Evolutionary conservation across 2,797 vertebrate species (phyloP).

Genomic region (Denticeps clupeoides): DNA sequence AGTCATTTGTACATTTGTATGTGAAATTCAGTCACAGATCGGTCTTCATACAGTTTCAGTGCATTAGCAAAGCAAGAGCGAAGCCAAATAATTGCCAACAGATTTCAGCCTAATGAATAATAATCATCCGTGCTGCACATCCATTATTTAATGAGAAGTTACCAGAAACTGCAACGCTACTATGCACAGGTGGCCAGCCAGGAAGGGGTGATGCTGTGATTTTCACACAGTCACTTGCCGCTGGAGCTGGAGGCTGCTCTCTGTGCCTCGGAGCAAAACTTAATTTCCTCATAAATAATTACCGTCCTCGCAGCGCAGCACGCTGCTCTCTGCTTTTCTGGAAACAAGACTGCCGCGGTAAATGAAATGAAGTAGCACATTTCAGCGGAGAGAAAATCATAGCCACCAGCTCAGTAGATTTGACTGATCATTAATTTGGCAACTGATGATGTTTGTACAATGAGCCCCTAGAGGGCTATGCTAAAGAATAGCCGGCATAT

Average conservation of each 20-base stretch:
- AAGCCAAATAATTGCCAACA: no score
- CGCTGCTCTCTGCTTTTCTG: slow-evolving; percentile 13
- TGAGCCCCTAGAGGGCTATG: slow-evolving; percentile 2
- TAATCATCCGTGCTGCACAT: no score
- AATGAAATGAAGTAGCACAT: slow-evolving; percentile 19
- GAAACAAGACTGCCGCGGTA: slow-evolving; percentile 11
- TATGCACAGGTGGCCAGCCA: slow-evolving; percentile 2
- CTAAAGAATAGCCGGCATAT: slow-evolving; percentile 10
- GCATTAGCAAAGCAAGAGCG: no score
- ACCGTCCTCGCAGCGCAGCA: slow-evolving; percentile 7
- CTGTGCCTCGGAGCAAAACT: slow-evolving; percentile 17
- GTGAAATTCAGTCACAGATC: no score
- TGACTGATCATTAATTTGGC: slow-evolving; percentile 17
- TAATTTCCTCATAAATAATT: slow-evolving; percentile 31
- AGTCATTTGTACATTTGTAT: no score
- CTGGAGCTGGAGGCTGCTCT: neutral
- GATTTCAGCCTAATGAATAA: no score
- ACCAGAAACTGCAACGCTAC: no score
- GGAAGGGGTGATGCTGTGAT: neutral
- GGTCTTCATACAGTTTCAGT: no score
- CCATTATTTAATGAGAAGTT: no score
- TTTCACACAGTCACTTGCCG: neutral
- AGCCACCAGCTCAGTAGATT: neutral
- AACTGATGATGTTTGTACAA: slow-evolving; percentile 18
- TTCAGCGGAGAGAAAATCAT: neutral